A percentile compares a stretch with the other conserved stretches of the same genome.
Conservation (phyloP, 2,113 vertebrate species). For the Orcinus orca region DNA sequence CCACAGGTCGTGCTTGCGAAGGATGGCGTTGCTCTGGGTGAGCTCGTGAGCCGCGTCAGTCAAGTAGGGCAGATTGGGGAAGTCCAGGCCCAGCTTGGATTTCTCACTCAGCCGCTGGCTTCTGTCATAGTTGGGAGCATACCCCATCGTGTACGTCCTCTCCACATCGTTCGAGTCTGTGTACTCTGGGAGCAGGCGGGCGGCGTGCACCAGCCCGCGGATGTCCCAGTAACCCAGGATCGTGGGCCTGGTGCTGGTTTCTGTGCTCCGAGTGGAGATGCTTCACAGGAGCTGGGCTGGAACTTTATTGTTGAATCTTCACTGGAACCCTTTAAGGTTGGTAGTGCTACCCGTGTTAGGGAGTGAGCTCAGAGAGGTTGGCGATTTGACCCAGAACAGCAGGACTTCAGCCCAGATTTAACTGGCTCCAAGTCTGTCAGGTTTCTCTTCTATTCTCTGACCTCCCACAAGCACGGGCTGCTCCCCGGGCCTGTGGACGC, state of each 20-base stretch:
- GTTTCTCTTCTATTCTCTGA: background rate
- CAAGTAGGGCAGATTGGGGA: slow-evolving; percentile 89
- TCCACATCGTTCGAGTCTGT: slow-evolving; percentile 84
- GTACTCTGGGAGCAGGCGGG: slow-evolving; percentile 88
- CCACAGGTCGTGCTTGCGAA: slow-evolving; percentile 89
- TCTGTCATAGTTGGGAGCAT: slow-evolving; percentile 83
- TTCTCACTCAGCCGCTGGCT: slow-evolving; percentile 87
- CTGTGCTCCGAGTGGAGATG: background rate
- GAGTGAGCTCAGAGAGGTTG: background rate
- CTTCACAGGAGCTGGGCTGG: background rate
- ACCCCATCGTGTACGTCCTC: slow-evolving; percentile 82
- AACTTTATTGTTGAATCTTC: background rate
- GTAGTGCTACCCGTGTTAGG: background rate
- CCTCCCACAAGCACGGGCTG: background rate
- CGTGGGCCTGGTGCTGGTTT: slow-evolving; percentile 60
- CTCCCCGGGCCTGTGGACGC: background rate
- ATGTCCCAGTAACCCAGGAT: slow-evolving; percentile 87
- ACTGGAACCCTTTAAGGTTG: background rate
- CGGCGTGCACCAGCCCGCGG: slow-evolving; percentile 85
- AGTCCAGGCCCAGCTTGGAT: slow-evolving; percentile 85
- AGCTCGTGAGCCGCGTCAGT: slow-evolving; percentile 86
- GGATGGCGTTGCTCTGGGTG: slow-evolving; percentile 89
- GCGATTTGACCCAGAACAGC: background rate
- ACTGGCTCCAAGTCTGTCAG: background rate
- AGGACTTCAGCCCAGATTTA: background rate